Base-by-base conservation (phyloP, 2,888 invertebrate genomes). In the Trissolcus japonicus region DNA sequence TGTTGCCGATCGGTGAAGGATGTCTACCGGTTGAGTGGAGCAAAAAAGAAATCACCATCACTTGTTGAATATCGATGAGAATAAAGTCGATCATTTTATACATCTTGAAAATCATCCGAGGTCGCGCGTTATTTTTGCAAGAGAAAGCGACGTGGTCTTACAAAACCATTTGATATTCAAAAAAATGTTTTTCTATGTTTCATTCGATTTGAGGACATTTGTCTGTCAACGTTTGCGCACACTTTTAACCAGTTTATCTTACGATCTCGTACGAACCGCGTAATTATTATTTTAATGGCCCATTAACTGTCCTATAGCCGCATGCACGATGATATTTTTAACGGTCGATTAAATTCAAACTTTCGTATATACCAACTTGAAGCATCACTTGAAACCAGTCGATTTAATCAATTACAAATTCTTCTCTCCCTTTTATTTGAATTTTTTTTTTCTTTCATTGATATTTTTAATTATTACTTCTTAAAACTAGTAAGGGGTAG, bases 51-150 rank as follows among this genome's bases (percentile, higher is more conserved):
- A 17, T 13, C 43, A 57, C 25, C 29, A 51, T 41, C 35, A 35
- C 35, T 60, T 51, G 17, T 59, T 54, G 41, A 54, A 68, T 60
- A 60, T 59, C 35, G 21, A 35, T 48, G 17, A 25, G 51, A 66
- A 50, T 66, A 55, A n/a, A 29, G 29, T 35, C 46, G 51, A 48
- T 51, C 35, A 66, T 66, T 66, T 66, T 57, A 51, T 57, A 57
- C 51, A 51, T 56, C 50, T 56, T 57, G 50, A 41, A 41, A 56
- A n/a, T n/a, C 35, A 56, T 29, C 57, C 66, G 57, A 57, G 66
- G 57, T 57, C 57, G n/a, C 54, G 11, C 9, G 13, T 54, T 53
- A 43, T 43, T 63, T 19, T 43, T 11, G 25, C 21, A 11, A 54
- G 53, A 63, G 62, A 63, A 63, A 63, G 60, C 51, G 50, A n/a